Base-by-base conservation (phyloP, 2,888 invertebrate species). In the Drosophila heteroneura region DNA sequence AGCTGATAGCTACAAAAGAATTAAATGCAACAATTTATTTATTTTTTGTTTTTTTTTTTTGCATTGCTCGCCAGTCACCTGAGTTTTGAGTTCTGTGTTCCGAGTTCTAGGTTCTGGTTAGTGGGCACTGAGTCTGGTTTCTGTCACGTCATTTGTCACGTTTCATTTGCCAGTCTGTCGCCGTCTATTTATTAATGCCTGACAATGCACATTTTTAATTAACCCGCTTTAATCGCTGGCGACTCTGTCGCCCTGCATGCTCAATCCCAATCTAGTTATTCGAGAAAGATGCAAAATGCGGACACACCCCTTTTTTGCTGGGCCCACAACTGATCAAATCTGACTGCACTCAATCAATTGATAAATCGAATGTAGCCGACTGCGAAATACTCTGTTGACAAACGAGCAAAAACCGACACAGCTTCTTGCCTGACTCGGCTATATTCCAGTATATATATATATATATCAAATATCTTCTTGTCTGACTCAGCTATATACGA, bases 71-170 rank as follows among this genome's bases (percentile, higher is more conserved):
- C 7, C 7, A 47, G 22, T 47, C 22, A 22, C 22, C 73, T 73
- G 76, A 75, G 39, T 6, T 47, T 32, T 44, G 26, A 22, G 51
- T 44, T 44, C 12, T 44, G n/a, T 33, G n/a, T 41, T n/a, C n/a
- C 41, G 26, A 22, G 51, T 44, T 44, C 12, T 44, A 44, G 22
- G 12, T 44, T 44, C 44, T 44, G 44, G 5, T 22, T 44, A 44
- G 22, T 22, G 12, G 44, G 12, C 3, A 22, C 73, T 73, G 26
- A 39, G 44, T 51, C 47, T 49, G 37, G 22, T 6, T 9, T 30
- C 39, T 54, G 51, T 67, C 72, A 33, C 75, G 75, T 78, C 82
- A 83, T 67, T 64, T 85, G 86, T 85, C 85, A 87, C 87, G 85
- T 85, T 85, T 85, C 74, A 71, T 80, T 86, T 70, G 70, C 68